A percentile compares a stretch with the other conserved stretches of the same genome.
phyloP scores from a whole-genome alignment of 2,113 vertebrate species.

The Megaceryle maxima region DNA sequence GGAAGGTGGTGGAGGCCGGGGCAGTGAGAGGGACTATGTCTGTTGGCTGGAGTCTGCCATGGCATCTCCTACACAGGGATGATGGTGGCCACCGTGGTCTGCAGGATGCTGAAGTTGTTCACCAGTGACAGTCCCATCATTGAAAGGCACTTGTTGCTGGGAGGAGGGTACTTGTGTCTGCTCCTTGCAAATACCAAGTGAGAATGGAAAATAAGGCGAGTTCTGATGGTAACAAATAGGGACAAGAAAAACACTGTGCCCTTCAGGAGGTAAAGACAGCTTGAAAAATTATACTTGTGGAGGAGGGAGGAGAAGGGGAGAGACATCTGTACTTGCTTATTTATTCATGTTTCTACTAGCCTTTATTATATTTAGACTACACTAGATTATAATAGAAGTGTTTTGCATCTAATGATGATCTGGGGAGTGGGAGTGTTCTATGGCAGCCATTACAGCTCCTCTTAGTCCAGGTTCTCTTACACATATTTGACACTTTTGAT shows the following conservation, averaged over 20 bases:
- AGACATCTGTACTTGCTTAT: constrained; percentile 16
- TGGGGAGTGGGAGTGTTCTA: not conserved
- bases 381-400: not conserved
- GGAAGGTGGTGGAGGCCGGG: not conserved
- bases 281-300: not conserved
- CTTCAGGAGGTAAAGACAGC: not conserved
- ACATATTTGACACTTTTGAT: not conserved
- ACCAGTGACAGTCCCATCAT: not conserved
- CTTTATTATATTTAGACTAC: not conserved
- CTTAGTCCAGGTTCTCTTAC: not conserved
- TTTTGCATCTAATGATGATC: not conserved
- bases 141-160: not conserved
- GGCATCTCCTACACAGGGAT: not conserved
- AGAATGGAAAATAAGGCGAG: not conserved
- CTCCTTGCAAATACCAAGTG: not conserved
- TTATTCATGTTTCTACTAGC: constrained; percentile 8
- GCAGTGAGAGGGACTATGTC: rapidly evolving
- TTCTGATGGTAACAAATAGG: not conserved
- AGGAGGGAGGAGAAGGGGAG: not conserved
- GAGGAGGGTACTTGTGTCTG: not conserved
- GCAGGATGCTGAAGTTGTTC: not conserved
- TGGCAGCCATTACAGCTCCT: not conserved
- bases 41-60: rapidly evolving
- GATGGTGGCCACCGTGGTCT: not conserved
- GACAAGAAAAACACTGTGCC: not conserved